Evolutionary conservation across 2,113 vertebrate genomes (phyloP).

Genomic region (Nesospiza acunhae): DNA sequence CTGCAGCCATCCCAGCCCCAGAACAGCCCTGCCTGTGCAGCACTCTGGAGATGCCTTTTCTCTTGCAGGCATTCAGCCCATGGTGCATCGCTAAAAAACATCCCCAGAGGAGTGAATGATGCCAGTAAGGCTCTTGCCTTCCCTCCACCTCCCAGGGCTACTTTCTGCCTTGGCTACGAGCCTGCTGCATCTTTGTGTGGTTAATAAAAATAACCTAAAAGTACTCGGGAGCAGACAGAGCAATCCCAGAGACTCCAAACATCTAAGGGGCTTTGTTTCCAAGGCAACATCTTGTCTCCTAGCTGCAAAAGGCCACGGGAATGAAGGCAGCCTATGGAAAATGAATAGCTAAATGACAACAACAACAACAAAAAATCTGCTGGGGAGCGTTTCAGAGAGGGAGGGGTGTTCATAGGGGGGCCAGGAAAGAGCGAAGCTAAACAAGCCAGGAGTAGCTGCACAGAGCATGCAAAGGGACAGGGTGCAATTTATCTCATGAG

Average conservation of each 20-base stretch:
- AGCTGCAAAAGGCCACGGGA: conserved; percentile 72
- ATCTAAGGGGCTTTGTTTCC: conserved; percentile 76
- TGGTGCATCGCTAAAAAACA: background rate
- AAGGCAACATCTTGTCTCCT: conserved; percentile 78
- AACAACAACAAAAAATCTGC: conserved; percentile 53
- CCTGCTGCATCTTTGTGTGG: conserved; percentile 52
- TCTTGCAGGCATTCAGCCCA: background rate
- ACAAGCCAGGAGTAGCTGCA: background rate
- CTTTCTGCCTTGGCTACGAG: conserved; percentile 16
- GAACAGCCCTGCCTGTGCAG: background rate
- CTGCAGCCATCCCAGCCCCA: background rate
- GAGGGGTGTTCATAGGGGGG: background rate
- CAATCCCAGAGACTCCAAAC: conserved; percentile 66
- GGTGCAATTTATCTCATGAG: conserved; percentile 25
- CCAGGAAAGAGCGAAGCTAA: background rate
- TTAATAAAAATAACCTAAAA: conserved; percentile 58
- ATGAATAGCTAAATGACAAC: conserved; percentile 64
- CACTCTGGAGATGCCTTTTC: background rate
- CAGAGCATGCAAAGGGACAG: background rate
- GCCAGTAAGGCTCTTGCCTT: background rate
- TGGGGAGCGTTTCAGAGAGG: background rate
- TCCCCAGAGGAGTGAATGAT: rapidly evolving
- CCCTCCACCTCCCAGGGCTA: conserved; percentile 18
- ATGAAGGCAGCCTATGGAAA: conserved; percentile 76
- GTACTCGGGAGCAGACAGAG: conserved; percentile 38